Evolutionary conservation across 2,797 vertebrate genomes (phyloP), one percentile per base, ranked within the genome.

Genomic region (Clamator glandarius): DNA sequence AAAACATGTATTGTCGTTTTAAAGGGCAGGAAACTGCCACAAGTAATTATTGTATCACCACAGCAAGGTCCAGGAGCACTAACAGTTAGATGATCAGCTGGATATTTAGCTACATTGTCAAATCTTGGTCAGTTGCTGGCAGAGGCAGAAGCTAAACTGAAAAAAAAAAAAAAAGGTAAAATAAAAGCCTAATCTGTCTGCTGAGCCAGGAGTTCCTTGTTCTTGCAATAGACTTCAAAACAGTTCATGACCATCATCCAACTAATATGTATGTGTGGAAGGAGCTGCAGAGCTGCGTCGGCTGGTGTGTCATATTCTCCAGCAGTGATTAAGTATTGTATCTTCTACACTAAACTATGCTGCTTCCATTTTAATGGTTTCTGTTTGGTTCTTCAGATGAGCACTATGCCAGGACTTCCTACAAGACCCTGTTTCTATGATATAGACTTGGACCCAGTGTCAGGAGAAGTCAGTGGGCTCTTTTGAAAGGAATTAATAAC

Each of bases 401-500:
- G 99, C 74, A 99, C 99, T 0, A 99, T 99, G 98, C 99, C 99
- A 15, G 99, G 99, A 52, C 98, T 99, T 84, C 99, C 99, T 68
- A 99, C 99, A 17, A 98, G 99, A 73, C 99, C 99, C 42, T 99
- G 99, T 96, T 99, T 99, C 98, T 99, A 99, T 62, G 99, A 99
- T 85, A 99, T 99, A 67, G 99, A 99, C 95, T 98, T 99, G 93
- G 98, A 99, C 92, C 98, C 99, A 13, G 97, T 97, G 86, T 99
- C 98, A 1, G 98, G 99, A 90, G 98, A 98, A 95, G 98, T 99
- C 92, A 98, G 98, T 7, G 99, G 99, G 44, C 98, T 99, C 77
- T 99, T 99, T 95, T 99, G 98, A 97, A 63, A 86, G 78, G 95
- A 75, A 25, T 36, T 31, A 25, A 13, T 70, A 61, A 81, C 48